Conservation (phyloP, 2,888 invertebrate species). For the Rhabditoides inermis region DNA sequence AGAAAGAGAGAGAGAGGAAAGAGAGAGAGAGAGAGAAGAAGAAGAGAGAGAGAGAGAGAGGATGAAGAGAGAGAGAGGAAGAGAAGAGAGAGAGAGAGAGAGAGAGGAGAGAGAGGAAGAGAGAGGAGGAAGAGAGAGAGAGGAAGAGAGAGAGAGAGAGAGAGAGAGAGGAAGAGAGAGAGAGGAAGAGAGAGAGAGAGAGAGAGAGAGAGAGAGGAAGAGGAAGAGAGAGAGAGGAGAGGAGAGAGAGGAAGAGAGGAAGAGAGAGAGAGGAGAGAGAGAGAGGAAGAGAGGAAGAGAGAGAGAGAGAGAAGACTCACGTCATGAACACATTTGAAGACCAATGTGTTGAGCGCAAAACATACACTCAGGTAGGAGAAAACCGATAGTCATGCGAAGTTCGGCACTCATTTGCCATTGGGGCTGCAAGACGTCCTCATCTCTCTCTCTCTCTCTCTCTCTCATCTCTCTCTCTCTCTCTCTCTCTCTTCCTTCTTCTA, state of each 20-base stretch:
- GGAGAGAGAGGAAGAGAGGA: background rate
- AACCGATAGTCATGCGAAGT: no score
- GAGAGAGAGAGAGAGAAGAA: background rate
- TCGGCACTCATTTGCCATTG: no score
- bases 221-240: background rate
- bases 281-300: constrained; percentile 8
- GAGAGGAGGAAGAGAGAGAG: background rate
- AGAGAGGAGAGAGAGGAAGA: background rate
- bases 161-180: constrained; percentile 1
- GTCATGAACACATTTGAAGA: no score
- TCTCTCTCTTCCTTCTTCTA: no score
- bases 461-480: no score
- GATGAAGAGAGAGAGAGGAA: constrained; percentile 6
- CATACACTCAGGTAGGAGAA: no score
- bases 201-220: constrained; percentile 5
- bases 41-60: background rate
- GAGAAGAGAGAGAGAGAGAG: constrained; percentile 3
- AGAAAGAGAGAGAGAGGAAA: background rate
- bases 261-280: constrained; percentile 1
- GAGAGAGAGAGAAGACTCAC: constrained; percentile 2
- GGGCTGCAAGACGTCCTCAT: no score
- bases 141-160: constrained; percentile 1
- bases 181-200: constrained; percentile 4
- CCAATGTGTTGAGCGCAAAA: no score
- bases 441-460: no score